A percentile compares a stretch with the other conserved stretches of the same genome.
These are phyloP conservation scores for Trididemnum clinides DNA, from an alignment of 23 tunicate genomes.

Conservation along the genomic window DNA sequence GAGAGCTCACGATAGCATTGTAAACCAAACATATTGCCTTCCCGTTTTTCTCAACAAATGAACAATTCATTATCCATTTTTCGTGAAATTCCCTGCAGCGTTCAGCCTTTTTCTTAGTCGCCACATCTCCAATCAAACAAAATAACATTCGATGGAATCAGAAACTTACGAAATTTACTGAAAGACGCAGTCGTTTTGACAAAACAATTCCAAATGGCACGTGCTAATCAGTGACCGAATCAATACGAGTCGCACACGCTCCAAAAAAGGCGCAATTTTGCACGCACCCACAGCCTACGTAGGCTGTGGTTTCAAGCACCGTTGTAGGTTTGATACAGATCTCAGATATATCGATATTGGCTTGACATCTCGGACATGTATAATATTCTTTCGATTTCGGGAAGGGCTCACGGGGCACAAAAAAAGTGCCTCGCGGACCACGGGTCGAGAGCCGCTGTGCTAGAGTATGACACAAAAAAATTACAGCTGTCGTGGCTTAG, in stretches of 20 bases:
- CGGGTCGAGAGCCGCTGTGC: neutral
- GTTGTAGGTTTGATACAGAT: neutral
- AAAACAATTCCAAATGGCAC: neutral
- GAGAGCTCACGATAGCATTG: constrained; percentile 23
- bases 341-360: constrained; percentile 7
- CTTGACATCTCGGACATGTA: constrained; percentile 6
- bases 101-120: constrained; percentile 24
- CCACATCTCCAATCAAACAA: constrained; percentile 4
- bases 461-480: too few species aligned
- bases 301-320: constrained; percentile 6
- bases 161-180: constrained; percentile 4
- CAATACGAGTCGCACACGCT: too few species aligned
- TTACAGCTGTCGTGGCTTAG: too few species aligned
- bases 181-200: constrained; percentile 23
- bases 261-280: too few species aligned
- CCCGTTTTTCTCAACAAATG: constrained; percentile 20
- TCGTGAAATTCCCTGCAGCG: constrained; percentile 11
- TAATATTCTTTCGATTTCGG: neutral
- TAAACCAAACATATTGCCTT: neutral
- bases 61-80: neutral
- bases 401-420: constrained; percentile 21
- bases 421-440: constrained; percentile 25
- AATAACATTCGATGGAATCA: neutral
- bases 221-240: too few species aligned
- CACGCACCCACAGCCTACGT: too few species aligned